These are phyloP conservation scores for Xiphydria camelus DNA, from an alignment of 2,888 invertebrate genomes.

Conservation along the genomic window DNA sequence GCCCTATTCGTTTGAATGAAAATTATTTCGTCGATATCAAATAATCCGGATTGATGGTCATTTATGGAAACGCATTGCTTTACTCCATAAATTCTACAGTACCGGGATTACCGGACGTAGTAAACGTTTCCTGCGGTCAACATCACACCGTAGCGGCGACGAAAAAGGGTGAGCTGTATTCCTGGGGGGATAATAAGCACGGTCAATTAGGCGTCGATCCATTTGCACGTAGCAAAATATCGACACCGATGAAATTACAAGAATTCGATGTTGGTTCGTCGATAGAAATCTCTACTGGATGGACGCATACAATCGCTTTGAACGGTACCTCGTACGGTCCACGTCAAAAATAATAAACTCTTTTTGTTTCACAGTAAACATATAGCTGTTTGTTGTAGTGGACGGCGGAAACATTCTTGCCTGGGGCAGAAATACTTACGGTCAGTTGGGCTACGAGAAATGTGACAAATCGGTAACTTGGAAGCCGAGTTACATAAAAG, in stretches of 20 bases:
- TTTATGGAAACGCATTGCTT: too few species aligned
- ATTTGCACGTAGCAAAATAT: constrained; percentile 61
- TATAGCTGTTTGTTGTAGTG: too few species aligned
- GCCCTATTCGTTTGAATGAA: too few species aligned
- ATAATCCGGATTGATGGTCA: too few species aligned
- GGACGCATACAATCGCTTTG: constrained; percentile 74
- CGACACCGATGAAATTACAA: constrained; percentile 60
- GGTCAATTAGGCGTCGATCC: constrained; percentile 73
- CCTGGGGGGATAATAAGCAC: constrained; percentile 84
- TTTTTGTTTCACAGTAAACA: too few species aligned
- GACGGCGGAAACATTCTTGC: constrained; percentile 67
- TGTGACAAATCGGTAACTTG: constrained; percentile 41
- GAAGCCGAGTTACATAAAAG: constrained; percentile 22
- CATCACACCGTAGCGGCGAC: constrained; percentile 72
- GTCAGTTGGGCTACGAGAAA: constrained; percentile 67
- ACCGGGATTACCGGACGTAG: constrained; percentile 62
- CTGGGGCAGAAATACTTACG: constrained; percentile 83
- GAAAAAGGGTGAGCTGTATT: constrained; percentile 65
- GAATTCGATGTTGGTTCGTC: constrained; percentile 58
- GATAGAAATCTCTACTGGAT: constrained; percentile 67
- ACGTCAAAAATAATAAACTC: too few species aligned
- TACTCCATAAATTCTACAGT: too few species aligned
- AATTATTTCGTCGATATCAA: too few species aligned
- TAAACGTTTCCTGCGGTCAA: constrained; percentile 77
- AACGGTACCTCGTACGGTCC: too few species aligned